Conservation (phyloP, 2,113 vertebrate species). For the Isichthys henryi region DNA sequence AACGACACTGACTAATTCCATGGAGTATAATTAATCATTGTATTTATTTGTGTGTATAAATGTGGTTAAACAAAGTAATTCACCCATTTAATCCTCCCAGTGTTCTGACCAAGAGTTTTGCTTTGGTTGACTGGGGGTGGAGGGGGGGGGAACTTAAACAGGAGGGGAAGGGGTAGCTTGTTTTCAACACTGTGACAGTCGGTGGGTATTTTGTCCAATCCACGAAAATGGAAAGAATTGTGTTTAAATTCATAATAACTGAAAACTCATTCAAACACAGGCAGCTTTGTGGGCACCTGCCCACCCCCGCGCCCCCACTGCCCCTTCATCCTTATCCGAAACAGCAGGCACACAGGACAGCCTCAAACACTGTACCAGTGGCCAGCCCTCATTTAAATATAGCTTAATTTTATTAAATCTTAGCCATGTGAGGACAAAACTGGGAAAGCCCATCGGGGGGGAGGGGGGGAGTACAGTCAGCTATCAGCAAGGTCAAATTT, state of each 20-base stretch:
- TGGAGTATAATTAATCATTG: neutral
- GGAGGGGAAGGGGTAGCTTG: neutral
- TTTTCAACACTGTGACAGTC: conserved; percentile 14
- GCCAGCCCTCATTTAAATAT: conserved; percentile 43
- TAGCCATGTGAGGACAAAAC: neutral
- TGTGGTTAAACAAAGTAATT: neutral
- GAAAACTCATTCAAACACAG: neutral
- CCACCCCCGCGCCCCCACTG: neutral
- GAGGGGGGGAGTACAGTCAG: neutral
- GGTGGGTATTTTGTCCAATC: neutral
- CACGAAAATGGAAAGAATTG: neutral
- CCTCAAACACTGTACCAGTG: conserved; percentile 15
- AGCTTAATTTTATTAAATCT: conserved; percentile 19
- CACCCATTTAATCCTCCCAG: too few relatives aligned
- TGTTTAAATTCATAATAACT: neutral
- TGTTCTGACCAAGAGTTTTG: neutral
- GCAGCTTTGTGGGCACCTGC: neutral
- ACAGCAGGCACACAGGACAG: conserved; percentile 5
- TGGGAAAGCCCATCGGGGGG: neutral
- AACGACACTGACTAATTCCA: neutral
- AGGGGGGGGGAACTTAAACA: neutral
- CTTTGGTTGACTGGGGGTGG: neutral
- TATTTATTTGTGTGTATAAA: conserved; percentile 8
- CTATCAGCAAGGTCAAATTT: neutral
- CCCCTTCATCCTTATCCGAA: neutral